A percentile compares a stretch with the other conserved stretches of the same genome.
Evolutionary conservation across 2,113 vertebrate species (phyloP).

Genomic region (Elgaria multicarinata): DNA sequence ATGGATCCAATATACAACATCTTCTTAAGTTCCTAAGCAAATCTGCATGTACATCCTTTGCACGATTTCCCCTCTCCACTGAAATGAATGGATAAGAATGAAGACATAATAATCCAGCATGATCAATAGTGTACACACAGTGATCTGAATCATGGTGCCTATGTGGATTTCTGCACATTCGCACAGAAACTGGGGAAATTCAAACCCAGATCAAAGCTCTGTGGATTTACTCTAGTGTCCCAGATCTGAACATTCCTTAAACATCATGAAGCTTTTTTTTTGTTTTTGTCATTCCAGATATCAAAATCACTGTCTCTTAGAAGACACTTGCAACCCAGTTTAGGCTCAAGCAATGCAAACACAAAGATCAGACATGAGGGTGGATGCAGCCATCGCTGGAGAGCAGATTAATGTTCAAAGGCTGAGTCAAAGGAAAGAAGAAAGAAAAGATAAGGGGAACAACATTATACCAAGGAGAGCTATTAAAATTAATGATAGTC

Average conservation of each 20-base stretch:
- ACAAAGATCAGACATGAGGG: slow-evolving; percentile 58
- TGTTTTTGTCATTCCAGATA: background rate
- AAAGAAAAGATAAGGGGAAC: slow-evolving; percentile 55
- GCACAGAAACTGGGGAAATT: background rate
- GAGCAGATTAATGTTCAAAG: slow-evolving; percentile 72
- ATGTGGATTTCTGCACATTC: background rate
- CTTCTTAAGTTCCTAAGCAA: background rate
- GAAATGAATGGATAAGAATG: background rate
- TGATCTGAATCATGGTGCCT: background rate
- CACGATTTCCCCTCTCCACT: background rate
- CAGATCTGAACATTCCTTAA: slow-evolving; percentile 20
- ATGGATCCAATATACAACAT: background rate
- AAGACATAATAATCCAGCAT: background rate
- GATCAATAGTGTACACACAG: background rate
- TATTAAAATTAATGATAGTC: slow-evolving; percentile 63
- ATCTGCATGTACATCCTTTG: background rate
- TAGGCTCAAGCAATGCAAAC: slow-evolving; percentile 39
- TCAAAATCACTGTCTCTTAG: slow-evolving; percentile 21
- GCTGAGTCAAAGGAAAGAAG: slow-evolving; percentile 58
- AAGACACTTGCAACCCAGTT: background rate
- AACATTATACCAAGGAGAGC: slow-evolving; percentile 57
- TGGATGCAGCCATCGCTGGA: slow-evolving; percentile 22
- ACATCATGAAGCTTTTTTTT: fast-evolving
- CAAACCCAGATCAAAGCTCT: background rate
- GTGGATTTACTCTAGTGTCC: background rate